Percentiles rank a stretch among this genome's conserved stretches.
Evolutionary conservation across 2,797 vertebrate genomes (phyloP).

Genomic region (Parauchenoglanis ngamensis): DNA sequence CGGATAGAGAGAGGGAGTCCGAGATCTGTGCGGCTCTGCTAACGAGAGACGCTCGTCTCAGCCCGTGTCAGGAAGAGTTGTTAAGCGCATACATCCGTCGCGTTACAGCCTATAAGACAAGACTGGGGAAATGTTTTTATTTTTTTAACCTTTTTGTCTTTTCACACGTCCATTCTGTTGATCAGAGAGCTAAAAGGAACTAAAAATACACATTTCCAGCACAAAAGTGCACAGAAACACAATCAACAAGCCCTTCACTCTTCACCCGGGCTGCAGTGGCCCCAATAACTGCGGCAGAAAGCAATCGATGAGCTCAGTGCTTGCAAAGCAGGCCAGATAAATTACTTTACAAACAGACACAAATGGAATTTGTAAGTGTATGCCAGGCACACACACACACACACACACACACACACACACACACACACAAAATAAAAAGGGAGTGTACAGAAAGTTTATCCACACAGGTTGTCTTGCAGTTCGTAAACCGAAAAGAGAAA

Average conservation of each 20-base stretch:
- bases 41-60: background rate
- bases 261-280: constrained; percentile 42
- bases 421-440: constrained; percentile 1
- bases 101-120: background rate
- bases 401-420: constrained; percentile 13
- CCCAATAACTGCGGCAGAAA: constrained; percentile 64
- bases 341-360: constrained; percentile 60
- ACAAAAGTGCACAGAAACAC: constrained; percentile 14
- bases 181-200: background rate
- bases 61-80: background rate
- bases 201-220: constrained; percentile 11
- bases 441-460: constrained; percentile 46
- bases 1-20: background rate
- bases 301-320: constrained; percentile 54
- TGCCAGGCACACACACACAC: constrained; percentile 10
- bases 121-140: background rate
- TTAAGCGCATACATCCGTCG: background rate
- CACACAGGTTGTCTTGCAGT: constrained; percentile 37
- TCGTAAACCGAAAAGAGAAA: constrained; percentile 33
- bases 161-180: background rate
- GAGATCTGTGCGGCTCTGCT: background rate
- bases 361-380: constrained; percentile 52
- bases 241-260: constrained; percentile 38
- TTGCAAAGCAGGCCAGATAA: constrained; percentile 62
- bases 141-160: background rate